These are phyloP conservation scores for Hartigia nigra DNA, from an alignment of 2,888 invertebrate genomes.

Conservation along the genomic window DNA sequence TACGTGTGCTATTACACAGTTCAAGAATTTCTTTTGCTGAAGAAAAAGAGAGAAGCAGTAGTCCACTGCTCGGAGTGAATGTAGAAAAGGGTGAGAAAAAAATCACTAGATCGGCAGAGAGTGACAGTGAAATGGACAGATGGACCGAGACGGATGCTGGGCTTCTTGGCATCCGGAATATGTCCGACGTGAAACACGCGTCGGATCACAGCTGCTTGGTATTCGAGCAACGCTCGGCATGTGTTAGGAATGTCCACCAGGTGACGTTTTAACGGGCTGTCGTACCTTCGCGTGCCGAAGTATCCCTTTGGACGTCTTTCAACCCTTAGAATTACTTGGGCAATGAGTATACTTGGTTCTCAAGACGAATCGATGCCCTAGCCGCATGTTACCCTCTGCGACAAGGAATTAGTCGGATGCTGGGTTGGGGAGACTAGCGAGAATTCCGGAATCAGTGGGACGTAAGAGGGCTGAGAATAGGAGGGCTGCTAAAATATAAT, in stretches of 20 bases:
- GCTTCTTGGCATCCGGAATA: constrained; percentile 55
- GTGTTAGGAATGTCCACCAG: constrained; percentile 60
- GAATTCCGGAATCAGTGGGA: not conserved
- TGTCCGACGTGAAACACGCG: constrained; percentile 37
- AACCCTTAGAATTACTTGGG: constrained; percentile 26
- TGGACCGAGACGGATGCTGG: constrained; percentile 14
- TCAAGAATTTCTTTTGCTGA: not conserved
- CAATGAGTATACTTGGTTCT: constrained; percentile 12
- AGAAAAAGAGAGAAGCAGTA: not conserved
- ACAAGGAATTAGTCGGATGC: not conserved
- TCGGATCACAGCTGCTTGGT: constrained; percentile 39
- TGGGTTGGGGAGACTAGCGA: not conserved
- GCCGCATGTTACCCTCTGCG: not conserved
- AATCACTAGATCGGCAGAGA: not conserved
- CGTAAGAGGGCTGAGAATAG: not conserved
- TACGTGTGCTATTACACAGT: not conserved
- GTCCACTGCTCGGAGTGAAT: not conserved
- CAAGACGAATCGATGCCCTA: constrained; percentile 16
- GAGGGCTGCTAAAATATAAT: not conserved
- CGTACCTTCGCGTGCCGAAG: constrained; percentile 39
- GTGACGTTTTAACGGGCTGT: constrained; percentile 60
- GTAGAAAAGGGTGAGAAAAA: not conserved
- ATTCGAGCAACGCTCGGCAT: constrained; percentile 58
- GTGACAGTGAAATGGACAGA: not conserved
- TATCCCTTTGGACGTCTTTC: constrained; percentile 38